These are phyloP conservation scores for Apodemia zela DNA, from an alignment of 2,888 invertebrate species.

Conservation along the genomic window DNA sequence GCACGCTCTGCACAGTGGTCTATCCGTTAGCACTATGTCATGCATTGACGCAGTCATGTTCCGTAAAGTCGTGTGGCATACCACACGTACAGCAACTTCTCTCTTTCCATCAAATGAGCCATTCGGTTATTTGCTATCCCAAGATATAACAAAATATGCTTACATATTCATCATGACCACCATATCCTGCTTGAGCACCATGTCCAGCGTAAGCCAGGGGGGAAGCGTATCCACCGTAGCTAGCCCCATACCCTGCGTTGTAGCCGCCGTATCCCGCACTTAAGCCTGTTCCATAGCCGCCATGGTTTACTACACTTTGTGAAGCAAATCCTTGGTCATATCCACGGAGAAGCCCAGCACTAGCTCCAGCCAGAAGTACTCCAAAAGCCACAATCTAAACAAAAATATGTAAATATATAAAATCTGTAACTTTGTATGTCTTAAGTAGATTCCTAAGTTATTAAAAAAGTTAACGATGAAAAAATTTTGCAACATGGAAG, in stretches of 20 bases:
- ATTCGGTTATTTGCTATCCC: too few relatives aligned
- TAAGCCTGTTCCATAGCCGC: slow-evolving; percentile 25
- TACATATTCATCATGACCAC: slow-evolving; percentile 55
- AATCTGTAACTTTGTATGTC: not conserved
- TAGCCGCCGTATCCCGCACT: slow-evolving; percentile 18
- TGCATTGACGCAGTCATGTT: too few relatives aligned
- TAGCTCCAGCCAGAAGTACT: slow-evolving; percentile 70
- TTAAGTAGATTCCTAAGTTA: too few relatives aligned
- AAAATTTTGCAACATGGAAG: too few relatives aligned
- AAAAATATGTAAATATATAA: not conserved
- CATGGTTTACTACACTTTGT: slow-evolving; percentile 69
- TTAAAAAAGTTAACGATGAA: too few relatives aligned
- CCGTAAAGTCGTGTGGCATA: too few relatives aligned
- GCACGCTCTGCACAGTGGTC: too few relatives aligned
- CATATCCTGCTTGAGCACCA: slow-evolving; percentile 21
- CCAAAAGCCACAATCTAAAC: slow-evolving; percentile 35
- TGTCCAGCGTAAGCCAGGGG: not conserved
- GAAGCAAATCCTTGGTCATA: slow-evolving; percentile 56
- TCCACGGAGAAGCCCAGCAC: slow-evolving; percentile 75
- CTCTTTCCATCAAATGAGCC: too few relatives aligned
- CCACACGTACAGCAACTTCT: too few relatives aligned
- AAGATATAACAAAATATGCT: slow-evolving; percentile 3
- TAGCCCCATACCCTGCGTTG: not conserved
- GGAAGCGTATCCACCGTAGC: not conserved
- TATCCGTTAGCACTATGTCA: too few relatives aligned